Conservation (phyloP, 2,113 vertebrate genomes). For the Alligator mississippiensis region DNA sequence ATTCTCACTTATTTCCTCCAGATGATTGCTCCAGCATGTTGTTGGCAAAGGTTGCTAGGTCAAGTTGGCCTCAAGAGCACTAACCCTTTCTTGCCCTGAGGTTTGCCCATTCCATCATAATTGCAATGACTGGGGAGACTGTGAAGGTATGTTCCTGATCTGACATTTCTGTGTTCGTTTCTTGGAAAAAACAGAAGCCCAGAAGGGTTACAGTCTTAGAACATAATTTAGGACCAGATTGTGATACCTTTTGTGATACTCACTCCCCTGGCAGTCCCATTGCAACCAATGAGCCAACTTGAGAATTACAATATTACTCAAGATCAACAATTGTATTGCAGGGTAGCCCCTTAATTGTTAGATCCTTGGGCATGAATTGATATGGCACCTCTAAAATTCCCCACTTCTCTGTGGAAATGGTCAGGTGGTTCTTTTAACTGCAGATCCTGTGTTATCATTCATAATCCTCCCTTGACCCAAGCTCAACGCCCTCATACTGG, state of each 20-base stretch:
- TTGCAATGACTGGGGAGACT: background rate
- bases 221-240: background rate
- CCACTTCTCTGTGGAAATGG: background rate
- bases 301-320: background rate
- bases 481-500: background rate
- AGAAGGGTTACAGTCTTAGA: background rate
- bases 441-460: background rate
- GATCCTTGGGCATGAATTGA: background rate
- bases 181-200: background rate
- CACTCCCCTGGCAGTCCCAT: background rate
- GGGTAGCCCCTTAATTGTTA: background rate
- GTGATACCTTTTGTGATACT: background rate
- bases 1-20: background rate
- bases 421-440: background rate
- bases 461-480: background rate
- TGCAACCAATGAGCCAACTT: background rate
- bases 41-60: background rate
- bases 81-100: background rate
- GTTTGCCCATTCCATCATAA: fast-evolving
- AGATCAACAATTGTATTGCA: background rate
- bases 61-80: background rate
- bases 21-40: background rate
- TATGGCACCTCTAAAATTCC: background rate
- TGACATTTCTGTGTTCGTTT: background rate
- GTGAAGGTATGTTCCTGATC: background rate